Conservation (phyloP, 1,140 invertebrate species). For the Tachypleus tridentatus region DNA sequence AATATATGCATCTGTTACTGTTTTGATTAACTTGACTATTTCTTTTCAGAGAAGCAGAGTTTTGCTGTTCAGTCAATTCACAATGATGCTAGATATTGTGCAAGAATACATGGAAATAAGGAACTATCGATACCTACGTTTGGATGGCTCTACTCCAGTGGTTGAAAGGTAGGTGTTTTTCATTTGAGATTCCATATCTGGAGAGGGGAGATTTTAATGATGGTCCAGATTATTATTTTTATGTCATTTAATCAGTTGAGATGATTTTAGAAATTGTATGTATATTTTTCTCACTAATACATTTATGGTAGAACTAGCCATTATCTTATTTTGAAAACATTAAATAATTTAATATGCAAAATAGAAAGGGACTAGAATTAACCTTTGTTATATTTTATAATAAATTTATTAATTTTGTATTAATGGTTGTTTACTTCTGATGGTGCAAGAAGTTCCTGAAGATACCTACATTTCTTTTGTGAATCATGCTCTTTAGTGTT, state of each 20-base stretch:
- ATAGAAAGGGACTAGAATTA: too few relatives aligned
- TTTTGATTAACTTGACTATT: neutral
- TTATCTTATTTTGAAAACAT: too few relatives aligned
- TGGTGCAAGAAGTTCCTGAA: too few relatives aligned
- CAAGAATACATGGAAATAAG: conserved; percentile 40
- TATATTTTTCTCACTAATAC: neutral
- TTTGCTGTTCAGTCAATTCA: conserved; percentile 94
- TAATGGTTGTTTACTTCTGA: too few relatives aligned
- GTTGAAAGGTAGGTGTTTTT: conserved; percentile 45
- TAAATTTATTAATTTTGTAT: too few relatives aligned
- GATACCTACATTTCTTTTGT: too few relatives aligned
- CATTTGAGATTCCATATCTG: neutral
- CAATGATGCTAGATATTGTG: conserved; percentile 87
- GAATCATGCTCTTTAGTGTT: too few relatives aligned
- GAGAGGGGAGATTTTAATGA: neutral
- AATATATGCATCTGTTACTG: neutral
- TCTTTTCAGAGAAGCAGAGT: conserved; percentile 43
- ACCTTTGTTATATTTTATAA: too few relatives aligned
- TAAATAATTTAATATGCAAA: too few relatives aligned
- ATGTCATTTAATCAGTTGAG: neutral
- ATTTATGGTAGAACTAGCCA: too few relatives aligned
- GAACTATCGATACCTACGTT: conserved; percentile 33
- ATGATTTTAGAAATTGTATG: neutral
- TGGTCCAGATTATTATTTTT: neutral
- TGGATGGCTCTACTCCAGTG: conserved; percentile 85